These are phyloP conservation scores for Trachelus tabidus DNA, from an alignment of 2,888 invertebrate genomes.

Conservation along the genomic window DNA sequence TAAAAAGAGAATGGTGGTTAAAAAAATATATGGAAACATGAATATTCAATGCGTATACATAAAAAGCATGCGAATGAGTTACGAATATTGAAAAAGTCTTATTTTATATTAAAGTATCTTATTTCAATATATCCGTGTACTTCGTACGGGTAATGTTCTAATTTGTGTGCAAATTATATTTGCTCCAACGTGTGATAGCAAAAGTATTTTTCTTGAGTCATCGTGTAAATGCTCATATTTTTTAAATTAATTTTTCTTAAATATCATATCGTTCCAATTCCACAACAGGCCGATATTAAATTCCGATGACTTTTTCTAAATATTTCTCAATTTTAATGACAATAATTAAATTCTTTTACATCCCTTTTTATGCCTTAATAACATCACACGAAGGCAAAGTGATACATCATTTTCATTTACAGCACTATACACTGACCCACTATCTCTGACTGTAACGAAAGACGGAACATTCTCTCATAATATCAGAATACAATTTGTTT, in stretches of 20 bases:
- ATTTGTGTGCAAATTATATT: neutral
- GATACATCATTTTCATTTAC: neutral
- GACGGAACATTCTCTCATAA: neutral
- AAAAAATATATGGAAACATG: neutral
- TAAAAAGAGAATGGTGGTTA: neutral
- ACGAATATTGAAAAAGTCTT: constrained; percentile 28
- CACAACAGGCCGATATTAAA: neutral
- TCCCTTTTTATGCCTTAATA: neutral
- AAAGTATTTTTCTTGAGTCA: neutral
- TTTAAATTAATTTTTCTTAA: neutral
- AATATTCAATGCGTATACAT: neutral
- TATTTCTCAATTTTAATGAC: neutral
- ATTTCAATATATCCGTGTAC: constrained; percentile 33
- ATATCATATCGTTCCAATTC: neutral
- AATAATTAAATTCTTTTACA: neutral
- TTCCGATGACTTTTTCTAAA: neutral
- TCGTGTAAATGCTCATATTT: neutral
- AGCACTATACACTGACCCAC: neutral
- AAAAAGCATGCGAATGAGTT: constrained; percentile 37
- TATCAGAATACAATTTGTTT: neutral
- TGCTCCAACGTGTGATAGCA: neutral
- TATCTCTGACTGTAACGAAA: neutral
- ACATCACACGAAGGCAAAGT: neutral
- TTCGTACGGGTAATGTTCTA: neutral
- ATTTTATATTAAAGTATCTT: constrained; percentile 25